phyloP scores from a whole-genome alignment of 30 jellyfish, hydroid and myxozoan genomes.

The Cassiopea xamachana region DNA sequence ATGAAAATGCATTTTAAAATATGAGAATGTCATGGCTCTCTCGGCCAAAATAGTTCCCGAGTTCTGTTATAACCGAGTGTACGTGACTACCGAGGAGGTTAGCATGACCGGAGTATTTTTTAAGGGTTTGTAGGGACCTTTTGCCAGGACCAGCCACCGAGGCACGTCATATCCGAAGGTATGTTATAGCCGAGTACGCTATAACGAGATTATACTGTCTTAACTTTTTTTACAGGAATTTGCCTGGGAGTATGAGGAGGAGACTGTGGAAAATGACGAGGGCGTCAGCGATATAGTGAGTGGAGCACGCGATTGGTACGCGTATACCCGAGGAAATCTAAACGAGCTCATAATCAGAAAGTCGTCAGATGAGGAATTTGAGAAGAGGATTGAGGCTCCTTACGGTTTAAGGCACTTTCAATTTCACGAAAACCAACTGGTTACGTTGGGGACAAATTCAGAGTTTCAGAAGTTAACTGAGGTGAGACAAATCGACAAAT shows the following conservation, averaged over 20 bases:
- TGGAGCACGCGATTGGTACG: constrained; percentile 65
- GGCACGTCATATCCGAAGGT: no score
- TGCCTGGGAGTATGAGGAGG: constrained; percentile 33
- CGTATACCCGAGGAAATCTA: constrained; percentile 61
- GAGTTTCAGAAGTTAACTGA: constrained; percentile 26
- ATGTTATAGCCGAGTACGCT: no score
- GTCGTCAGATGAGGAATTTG: constrained; percentile 38
- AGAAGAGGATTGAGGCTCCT: constrained; percentile 48
- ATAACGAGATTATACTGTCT: background rate
- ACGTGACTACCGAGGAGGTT: no score
- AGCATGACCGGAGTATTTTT: no score
- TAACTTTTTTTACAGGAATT: background rate
- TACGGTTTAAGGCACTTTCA: constrained; percentile 32
- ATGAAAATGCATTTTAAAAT: no score
- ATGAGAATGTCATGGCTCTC: no score
- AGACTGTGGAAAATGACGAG: constrained; percentile 4
- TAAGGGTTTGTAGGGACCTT: no score
- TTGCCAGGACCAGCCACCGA: no score
- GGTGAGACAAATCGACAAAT: background rate
- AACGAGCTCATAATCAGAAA: constrained; percentile 57
- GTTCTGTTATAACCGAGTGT: no score
- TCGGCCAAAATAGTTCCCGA: no score
- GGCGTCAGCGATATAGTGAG: constrained; percentile 62
- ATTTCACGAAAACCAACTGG: constrained; percentile 45
- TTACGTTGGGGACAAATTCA: constrained; percentile 60